phyloP scores from a whole-genome alignment of 64 coral and sea anemone species.

The Astreopora myriophthalma region DNA sequence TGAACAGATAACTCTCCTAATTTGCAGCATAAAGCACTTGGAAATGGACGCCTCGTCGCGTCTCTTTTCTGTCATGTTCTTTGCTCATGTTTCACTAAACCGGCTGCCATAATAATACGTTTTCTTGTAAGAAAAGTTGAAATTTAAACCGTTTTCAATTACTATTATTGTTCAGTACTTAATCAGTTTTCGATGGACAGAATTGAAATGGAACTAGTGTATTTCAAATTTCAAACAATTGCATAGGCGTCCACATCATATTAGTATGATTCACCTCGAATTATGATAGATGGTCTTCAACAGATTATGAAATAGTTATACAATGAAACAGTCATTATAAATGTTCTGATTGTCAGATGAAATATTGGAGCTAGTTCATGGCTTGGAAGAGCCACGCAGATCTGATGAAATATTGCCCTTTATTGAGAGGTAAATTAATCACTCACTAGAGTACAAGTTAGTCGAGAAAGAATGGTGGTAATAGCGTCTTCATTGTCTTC shows the following conservation, averaged over 20 bases:
- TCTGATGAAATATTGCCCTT: conserved; percentile 39
- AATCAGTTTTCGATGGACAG: background rate
- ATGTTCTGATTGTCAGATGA: background rate
- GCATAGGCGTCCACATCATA: background rate
- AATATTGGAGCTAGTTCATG: background rate
- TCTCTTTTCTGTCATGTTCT: too few species aligned
- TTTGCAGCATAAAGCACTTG: background rate
- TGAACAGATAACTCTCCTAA: background rate
- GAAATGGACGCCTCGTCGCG: too few species aligned
- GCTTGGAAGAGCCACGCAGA: background rate
- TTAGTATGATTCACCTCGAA: background rate
- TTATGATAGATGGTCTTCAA: background rate
- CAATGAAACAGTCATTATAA: background rate
- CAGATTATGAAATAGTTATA: too few species aligned
- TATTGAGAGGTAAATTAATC: background rate
- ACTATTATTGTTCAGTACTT: background rate
- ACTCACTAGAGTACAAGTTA: background rate
- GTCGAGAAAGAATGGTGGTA: background rate
- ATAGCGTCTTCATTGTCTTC: conserved; percentile 11
- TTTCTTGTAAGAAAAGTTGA: too few species aligned
- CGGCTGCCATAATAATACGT: too few species aligned
- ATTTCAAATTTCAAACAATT: background rate
- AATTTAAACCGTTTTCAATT: background rate
- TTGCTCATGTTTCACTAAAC: too few species aligned
- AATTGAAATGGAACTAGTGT: background rate